Conservation (phyloP, 2,888 invertebrate genomes). For the Melipona bicolor region DNA sequence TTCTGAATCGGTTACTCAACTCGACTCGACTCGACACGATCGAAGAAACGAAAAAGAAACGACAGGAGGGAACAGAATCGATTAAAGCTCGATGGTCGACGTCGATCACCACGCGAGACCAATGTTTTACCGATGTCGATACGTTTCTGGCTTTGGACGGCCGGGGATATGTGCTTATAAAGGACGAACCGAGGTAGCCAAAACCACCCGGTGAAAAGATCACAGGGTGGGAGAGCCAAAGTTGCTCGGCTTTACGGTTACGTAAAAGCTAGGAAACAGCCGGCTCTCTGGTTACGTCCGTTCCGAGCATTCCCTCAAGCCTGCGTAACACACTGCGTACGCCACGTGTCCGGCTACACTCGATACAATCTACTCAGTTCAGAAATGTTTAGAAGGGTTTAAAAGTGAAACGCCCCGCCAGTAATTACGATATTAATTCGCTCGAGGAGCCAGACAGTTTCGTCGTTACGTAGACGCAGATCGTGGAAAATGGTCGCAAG, state of each 20-base stretch:
- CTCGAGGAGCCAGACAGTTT: too few relatives aligned
- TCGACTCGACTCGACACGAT: constrained; percentile 2
- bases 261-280: constrained; percentile 80
- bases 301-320: constrained; percentile 39
- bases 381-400: too few relatives aligned
- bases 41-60: neutral
- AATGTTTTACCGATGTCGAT: constrained; percentile 75
- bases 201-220: constrained; percentile 78
- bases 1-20: neutral
- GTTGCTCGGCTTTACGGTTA: constrained; percentile 72
- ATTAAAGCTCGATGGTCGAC: neutral
- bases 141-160: constrained; percentile 79
- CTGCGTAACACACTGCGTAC: constrained; percentile 56
- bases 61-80: neutral
- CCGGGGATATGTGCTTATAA: constrained; percentile 82
- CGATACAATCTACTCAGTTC: neutral
- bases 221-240: constrained; percentile 71
- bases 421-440: constrained; percentile 23
- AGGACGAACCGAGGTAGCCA: constrained; percentile 78
- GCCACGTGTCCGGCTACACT: constrained; percentile 28
- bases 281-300: constrained; percentile 72
- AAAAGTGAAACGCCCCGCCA: neutral
- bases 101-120: constrained; percentile 31
- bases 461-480: neutral
- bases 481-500: neutral